Percentiles rank a stretch among this genome's conserved stretches.
Conservation (phyloP, 2,797 vertebrate species). For the Acestrorhynchus altus region DNA sequence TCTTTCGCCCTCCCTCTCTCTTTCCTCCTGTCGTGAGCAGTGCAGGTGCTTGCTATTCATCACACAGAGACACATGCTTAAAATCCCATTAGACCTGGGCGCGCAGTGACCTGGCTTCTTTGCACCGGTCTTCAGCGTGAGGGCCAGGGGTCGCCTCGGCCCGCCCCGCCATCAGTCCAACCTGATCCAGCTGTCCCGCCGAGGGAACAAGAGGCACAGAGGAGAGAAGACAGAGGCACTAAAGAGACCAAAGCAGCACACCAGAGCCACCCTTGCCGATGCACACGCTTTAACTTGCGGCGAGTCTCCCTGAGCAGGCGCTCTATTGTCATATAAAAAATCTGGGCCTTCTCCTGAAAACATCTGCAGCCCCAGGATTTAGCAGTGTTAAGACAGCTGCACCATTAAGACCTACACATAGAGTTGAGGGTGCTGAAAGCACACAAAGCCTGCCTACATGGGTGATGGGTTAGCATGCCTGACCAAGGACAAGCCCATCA, state of each 20-base stretch:
- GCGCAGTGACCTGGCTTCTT: conserved; percentile 68
- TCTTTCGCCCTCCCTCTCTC: conserved; percentile 52
- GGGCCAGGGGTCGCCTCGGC: conserved; percentile 62
- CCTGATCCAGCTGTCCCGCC: conserved; percentile 26
- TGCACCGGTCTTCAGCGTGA: conserved; percentile 56
- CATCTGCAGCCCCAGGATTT: conserved; percentile 9
- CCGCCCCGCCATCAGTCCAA: conserved; percentile 5
- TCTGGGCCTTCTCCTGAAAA: conserved; percentile 4
- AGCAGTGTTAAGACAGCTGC: conserved; percentile 4
- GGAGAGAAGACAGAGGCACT: conserved; percentile 18
- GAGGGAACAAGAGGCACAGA: no score
- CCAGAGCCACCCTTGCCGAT: conserved; percentile 7
- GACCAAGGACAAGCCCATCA: not conserved
- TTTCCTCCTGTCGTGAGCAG: conserved; percentile 64
- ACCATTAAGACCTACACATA: not conserved
- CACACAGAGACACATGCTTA: conserved; percentile 73
- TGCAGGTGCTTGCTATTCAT: conserved; percentile 80
- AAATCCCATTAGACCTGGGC: conserved; percentile 75
- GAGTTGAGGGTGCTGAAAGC: not conserved
- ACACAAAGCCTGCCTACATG: not conserved
- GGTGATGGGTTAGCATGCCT: not conserved
- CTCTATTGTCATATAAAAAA: conserved; percentile 21
- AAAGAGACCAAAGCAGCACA: conserved; percentile 32
- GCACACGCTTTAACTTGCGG: conserved; percentile 12
- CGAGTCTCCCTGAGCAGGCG: conserved; percentile 24